These are phyloP conservation scores for Mionectes macconnelli DNA, from an alignment of 2,113 vertebrate species.

Conservation along the genomic window DNA sequence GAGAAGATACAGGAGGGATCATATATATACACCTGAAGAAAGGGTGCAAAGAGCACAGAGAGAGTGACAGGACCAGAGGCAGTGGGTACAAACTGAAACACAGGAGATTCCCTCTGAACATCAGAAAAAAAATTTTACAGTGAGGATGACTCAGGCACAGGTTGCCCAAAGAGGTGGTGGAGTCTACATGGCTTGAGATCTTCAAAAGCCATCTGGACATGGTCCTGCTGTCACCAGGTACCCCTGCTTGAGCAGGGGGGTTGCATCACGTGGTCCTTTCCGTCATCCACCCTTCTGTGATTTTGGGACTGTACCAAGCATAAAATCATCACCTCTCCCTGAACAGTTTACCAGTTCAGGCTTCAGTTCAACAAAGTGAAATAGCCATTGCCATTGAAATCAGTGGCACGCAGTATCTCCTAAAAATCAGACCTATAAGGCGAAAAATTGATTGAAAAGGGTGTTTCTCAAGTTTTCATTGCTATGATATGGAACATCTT, in stretches of 20 bases:
- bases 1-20: neutral
- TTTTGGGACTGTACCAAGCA: neutral
- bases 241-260: neutral
- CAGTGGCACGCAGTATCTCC: neutral
- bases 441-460: neutral
- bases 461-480: neutral
- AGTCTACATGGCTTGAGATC: neutral
- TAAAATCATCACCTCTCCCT: neutral
- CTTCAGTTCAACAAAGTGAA: neutral
- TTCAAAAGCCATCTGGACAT: neutral
- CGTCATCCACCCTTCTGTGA: neutral
- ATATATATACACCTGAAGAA: neutral
- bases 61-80: neutral
- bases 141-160: neutral
- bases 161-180: neutral
- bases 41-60: fast-evolving
- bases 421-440: neutral
- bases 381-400: neutral
- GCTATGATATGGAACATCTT: neutral
- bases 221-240: neutral
- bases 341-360: neutral
- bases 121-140: neutral
- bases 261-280: neutral
- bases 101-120: neutral
- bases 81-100: neutral